These are phyloP conservation scores for Periparus ater DNA, from an alignment of 2,797 vertebrate genomes.

Conservation along the genomic window DNA sequence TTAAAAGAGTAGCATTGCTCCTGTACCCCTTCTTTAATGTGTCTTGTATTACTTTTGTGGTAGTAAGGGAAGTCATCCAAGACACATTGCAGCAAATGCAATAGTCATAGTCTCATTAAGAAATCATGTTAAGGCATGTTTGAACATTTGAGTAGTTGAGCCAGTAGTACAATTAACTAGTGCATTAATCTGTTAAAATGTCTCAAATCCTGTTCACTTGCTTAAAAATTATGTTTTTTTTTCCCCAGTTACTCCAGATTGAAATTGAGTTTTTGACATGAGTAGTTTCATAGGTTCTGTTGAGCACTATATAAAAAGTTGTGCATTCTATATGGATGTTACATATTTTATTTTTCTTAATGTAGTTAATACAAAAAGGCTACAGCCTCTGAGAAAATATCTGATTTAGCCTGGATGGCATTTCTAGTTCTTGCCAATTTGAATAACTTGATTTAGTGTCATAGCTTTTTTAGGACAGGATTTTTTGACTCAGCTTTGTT, in stretches of 20 bases:
- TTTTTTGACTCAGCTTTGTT: not conserved
- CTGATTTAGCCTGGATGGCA: not conserved
- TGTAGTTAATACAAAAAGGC: not conserved
- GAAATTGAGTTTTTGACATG: not conserved
- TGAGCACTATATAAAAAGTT: not conserved
- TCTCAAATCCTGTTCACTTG: not conserved
- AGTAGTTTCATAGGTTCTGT: not conserved
- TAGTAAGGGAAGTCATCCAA: not conserved
- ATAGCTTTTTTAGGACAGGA: not conserved
- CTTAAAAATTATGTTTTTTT: not conserved
- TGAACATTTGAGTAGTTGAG: not conserved
- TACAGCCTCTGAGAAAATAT: not conserved
- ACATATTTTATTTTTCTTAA: not conserved
- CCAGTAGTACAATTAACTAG: not conserved
- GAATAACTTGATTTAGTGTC: not conserved
- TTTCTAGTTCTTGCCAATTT: not conserved
- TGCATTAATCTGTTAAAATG: not conserved
- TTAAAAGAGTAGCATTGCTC: not conserved
- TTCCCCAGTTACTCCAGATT: not conserved
- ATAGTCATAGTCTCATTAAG: not conserved
- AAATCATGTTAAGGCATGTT: not conserved
- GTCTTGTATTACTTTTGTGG: not conserved
- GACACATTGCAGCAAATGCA: not conserved
- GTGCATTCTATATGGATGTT: not conserved
- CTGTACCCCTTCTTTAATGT: not conserved